These are phyloP conservation scores for Gymnocypris eckloni DNA, from an alignment of 2,797 vertebrate species.

Conservation along the genomic window DNA sequence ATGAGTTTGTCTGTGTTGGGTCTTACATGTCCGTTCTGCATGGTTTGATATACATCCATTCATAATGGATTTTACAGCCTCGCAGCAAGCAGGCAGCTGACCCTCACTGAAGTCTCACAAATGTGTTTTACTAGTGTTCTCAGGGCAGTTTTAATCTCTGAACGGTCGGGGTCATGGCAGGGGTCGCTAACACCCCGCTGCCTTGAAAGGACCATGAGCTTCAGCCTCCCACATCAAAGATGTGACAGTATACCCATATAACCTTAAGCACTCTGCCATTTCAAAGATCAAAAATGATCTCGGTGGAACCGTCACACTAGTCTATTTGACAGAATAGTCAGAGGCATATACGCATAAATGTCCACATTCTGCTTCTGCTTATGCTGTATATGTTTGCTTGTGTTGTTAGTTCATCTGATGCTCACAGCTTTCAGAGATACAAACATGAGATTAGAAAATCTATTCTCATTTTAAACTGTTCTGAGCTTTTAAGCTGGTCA, in stretches of 20 bases:
- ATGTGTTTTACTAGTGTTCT: constrained; percentile 6
- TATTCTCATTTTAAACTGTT: constrained; percentile 1
- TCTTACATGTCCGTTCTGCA: not conserved
- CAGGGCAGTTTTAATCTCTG: constrained; percentile 1
- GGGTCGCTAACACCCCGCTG: not conserved
- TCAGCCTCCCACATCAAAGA: constrained; percentile 32
- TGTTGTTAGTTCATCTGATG: not conserved
- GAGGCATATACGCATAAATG: not conserved
- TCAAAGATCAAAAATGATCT: constrained; percentile 6
- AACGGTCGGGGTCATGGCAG: constrained; percentile 24
- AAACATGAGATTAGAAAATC: constrained; percentile 16
- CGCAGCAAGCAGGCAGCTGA: not conserved
- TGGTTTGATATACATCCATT: not conserved
- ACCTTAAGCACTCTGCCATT: constrained; percentile 27
- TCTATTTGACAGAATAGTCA: not conserved
- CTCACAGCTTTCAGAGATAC: not conserved
- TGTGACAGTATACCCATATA: not conserved
- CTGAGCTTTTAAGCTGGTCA: constrained; percentile 26
- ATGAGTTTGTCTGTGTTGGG: not conserved
- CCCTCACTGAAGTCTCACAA: not conserved
- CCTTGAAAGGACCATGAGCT: constrained; percentile 8
- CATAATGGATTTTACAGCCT: constrained; percentile 13
- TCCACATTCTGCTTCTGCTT: not conserved
- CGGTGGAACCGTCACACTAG: not conserved
- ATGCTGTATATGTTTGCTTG: not conserved